Evolutionary conservation across 2,797 vertebrate genomes (phyloP).

Genomic region (Melanotaenia maccullochi): DNA sequence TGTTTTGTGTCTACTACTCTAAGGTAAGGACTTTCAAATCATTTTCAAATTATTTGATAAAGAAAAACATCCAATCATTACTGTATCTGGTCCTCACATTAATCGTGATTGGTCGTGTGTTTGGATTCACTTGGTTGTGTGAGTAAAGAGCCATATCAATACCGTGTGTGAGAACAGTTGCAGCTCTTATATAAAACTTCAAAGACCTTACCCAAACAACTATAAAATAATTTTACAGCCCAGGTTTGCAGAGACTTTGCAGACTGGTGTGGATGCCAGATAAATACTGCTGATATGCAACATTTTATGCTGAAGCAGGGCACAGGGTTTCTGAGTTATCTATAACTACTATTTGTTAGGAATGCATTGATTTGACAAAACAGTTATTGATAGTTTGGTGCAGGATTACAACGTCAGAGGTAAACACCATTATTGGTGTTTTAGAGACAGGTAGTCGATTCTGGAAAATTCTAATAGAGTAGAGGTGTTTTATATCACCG

Average conservation of each 20-base stretch:
- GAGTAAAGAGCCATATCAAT: background rate
- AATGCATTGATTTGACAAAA: background rate
- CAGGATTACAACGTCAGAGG: background rate
- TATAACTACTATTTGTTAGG: background rate
- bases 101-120: background rate
- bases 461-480: no score
- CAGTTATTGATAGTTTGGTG: background rate
- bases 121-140: background rate
- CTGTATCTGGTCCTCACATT: background rate
- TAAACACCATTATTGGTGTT: no score
- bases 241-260: background rate
- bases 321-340: background rate
- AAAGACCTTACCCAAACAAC: conserved; percentile 28
- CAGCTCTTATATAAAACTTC: conserved; percentile 43
- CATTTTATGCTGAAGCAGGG: background rate
- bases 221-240: conserved; percentile 19
- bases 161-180: conserved; percentile 15
- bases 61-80: background rate
- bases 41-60: background rate
- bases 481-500: no score
- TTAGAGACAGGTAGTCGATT: no score
- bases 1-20: background rate
- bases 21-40: background rate
- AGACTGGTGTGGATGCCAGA: background rate
- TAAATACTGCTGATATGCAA: background rate